Percentiles rank a stretch among this genome's conserved stretches.
phyloP scores from a whole-genome alignment of 2,797 vertebrate genomes.

The Acridotheres tristis region DNA sequence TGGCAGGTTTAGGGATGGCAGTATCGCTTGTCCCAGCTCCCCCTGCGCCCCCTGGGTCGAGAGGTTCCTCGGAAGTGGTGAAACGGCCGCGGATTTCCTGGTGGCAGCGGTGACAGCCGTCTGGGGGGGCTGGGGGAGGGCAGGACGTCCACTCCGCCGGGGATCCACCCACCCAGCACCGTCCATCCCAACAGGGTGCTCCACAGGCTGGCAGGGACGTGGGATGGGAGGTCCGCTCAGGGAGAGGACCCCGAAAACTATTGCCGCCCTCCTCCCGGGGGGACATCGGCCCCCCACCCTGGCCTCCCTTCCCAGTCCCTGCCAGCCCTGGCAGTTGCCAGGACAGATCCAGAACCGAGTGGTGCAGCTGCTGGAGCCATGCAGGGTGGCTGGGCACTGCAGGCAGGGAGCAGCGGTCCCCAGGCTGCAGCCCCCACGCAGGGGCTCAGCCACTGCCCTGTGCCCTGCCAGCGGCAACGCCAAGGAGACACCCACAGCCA shows the following conservation, averaged over 20 bases:
- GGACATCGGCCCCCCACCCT: fast-evolving
- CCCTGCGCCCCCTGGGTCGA: not conserved
- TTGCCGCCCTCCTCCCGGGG: not conserved
- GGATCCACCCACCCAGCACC: not conserved
- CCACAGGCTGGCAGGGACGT: not conserved
- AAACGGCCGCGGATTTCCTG: not conserved
- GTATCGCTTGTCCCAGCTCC: not conserved
- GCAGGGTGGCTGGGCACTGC: not conserved
- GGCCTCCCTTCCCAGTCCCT: fast-evolving
- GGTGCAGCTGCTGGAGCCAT: not conserved
- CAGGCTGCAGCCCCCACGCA: fast-evolving
- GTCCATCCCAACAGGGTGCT: fast-evolving
- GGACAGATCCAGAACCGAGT: not conserved
- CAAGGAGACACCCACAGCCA: not conserved
- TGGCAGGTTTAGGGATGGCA: not conserved
- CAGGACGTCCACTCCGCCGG: not conserved
- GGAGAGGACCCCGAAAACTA: not conserved
- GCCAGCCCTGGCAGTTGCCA: fast-evolving
- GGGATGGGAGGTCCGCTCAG: not conserved
- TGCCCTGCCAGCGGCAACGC: fast-evolving
- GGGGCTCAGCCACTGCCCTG: not conserved
- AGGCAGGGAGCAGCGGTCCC: not conserved
- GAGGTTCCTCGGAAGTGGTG: not conserved
- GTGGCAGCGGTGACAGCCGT: not conserved
- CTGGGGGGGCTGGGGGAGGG: not conserved